Evolutionary conservation across 2,888 invertebrate species (phyloP).

Genomic region (Lasiommata megera): DNA sequence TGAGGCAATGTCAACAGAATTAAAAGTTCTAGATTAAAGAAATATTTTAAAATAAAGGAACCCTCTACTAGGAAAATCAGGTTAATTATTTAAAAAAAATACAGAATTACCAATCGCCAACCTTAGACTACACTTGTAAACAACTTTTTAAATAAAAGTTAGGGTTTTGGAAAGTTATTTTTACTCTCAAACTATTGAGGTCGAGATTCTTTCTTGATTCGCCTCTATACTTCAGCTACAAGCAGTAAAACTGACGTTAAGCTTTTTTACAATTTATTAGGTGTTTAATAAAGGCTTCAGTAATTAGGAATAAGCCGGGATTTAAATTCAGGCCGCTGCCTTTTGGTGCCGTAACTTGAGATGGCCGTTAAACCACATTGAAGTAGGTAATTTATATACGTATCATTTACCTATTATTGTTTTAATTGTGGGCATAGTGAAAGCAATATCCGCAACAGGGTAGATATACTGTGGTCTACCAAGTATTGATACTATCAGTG

Average conservation of each 20-base stretch:
- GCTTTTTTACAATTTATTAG: slow-evolving; percentile 12
- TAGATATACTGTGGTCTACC: background rate
- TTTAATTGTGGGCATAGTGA: background rate
- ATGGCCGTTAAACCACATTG: slow-evolving; percentile 27
- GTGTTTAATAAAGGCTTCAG: slow-evolving; percentile 27
- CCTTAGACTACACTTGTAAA: too few species aligned
- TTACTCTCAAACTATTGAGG: background rate
- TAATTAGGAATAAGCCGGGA: slow-evolving; percentile 34
- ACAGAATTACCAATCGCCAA: too few species aligned
- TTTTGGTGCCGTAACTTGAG: slow-evolving; percentile 28
- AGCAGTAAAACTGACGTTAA: background rate
- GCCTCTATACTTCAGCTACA: background rate
- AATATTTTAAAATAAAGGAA: too few species aligned
- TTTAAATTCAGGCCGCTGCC: slow-evolving; percentile 32
- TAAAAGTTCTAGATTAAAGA: too few species aligned
- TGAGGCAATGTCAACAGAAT: too few species aligned
- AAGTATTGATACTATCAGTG: background rate
- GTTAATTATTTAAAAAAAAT: too few species aligned
- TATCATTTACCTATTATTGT: slow-evolving; percentile 2
- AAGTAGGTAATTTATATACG: slow-evolving; percentile 2
- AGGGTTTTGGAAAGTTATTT: too few species aligned
- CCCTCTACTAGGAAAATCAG: too few species aligned
- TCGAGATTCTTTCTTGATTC: background rate
- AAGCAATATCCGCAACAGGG: background rate
- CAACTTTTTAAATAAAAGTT: too few species aligned